phyloP scores from a whole-genome alignment of 2,888 invertebrate genomes.

The Dioctria linearis region DNA sequence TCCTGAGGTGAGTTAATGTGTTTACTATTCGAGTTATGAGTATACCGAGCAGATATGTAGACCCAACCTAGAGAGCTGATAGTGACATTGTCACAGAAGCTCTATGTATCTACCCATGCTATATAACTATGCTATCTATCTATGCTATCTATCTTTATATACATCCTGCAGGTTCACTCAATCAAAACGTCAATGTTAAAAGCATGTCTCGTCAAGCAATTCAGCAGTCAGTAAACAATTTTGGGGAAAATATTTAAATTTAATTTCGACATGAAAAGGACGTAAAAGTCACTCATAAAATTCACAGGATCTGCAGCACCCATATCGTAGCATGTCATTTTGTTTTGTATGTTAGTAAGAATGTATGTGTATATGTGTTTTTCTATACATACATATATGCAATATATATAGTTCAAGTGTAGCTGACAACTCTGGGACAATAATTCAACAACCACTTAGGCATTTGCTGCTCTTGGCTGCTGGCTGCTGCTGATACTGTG shows the following conservation, averaged over 20 bases:
- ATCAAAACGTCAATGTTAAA: constrained; percentile 6
- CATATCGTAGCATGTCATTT: neutral
- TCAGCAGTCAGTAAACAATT: constrained; percentile 23
- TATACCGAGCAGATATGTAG: too few relatives aligned
- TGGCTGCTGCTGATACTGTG: neutral
- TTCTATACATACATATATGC: too few relatives aligned
- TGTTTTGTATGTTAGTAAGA: neutral
- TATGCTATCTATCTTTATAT: neutral
- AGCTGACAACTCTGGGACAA: constrained; percentile 34
- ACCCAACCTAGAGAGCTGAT: too few relatives aligned
- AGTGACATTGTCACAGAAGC: too few relatives aligned
- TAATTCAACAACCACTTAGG: constrained; percentile 42
- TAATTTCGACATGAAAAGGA: constrained; percentile 43
- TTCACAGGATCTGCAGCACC: neutral
- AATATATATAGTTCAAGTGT: neutral
- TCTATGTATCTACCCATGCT: too few relatives aligned
- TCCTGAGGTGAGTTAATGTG: too few relatives aligned
- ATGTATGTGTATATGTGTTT: too few relatives aligned
- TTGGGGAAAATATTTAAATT: constrained; percentile 29
- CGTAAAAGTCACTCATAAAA: constrained; percentile 16
- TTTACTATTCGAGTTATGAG: too few relatives aligned
- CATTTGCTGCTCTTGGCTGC: constrained; percentile 24
- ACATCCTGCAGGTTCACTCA: neutral
- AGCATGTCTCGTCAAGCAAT: constrained; percentile 30
- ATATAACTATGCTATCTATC: too few relatives aligned